Evolutionary conservation across 2,113 vertebrate genomes (phyloP).

Genomic region (Sterna hirundo): DNA sequence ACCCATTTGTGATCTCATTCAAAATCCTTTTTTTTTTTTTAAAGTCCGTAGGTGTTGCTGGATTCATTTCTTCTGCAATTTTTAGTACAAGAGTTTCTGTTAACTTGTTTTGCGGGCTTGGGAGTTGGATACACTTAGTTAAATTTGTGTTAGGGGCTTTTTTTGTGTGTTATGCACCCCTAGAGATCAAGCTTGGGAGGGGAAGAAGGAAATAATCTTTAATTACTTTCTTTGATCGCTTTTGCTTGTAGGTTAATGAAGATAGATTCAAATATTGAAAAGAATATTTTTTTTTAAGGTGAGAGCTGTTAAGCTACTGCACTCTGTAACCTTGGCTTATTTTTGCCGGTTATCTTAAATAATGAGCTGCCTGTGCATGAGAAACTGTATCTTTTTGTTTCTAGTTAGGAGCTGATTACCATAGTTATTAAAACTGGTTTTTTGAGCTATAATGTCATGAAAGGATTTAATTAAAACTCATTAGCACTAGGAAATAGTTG

Average conservation of each 20-base stretch:
- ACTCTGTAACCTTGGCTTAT: background rate
- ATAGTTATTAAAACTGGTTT: background rate
- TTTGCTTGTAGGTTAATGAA: background rate
- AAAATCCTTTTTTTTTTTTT: background rate
- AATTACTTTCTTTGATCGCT: background rate
- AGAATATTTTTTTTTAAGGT: background rate
- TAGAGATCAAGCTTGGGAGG: background rate
- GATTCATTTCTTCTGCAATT: background rate
- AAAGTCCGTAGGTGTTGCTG: background rate
- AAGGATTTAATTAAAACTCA: background rate
- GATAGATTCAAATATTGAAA: background rate
- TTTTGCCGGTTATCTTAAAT: background rate
- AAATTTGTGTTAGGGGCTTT: background rate
- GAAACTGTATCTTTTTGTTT: background rate
- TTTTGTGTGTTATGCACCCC: background rate
- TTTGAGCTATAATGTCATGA: background rate
- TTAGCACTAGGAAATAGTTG: background rate
- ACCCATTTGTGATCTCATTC: background rate
- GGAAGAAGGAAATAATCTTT: background rate
- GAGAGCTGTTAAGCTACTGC: background rate
- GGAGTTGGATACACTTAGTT: background rate
- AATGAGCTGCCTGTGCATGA: fast-evolving
- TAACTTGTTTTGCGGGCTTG: background rate
- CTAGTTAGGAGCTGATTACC: background rate
- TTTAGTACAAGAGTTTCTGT: background rate